These are phyloP conservation scores for Chloroceryle amazona DNA, from an alignment of 2,797 vertebrate genomes.

Conservation along the genomic window DNA sequence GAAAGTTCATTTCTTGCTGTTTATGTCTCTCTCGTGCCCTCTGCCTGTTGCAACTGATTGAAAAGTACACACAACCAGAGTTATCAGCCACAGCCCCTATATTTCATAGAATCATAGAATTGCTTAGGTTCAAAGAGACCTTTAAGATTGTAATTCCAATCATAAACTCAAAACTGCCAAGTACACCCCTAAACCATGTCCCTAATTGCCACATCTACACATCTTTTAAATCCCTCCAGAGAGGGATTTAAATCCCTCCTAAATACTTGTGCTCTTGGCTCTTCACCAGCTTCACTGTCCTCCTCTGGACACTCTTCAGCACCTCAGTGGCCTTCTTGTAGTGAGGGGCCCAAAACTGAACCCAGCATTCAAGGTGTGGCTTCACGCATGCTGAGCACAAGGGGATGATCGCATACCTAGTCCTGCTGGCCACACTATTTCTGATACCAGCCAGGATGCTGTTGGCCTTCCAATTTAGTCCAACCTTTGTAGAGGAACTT, in stretches of 20 bases:
- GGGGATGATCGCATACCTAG: not conserved
- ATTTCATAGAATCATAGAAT: not conserved
- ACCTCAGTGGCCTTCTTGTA: no score
- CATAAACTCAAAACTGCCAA: not conserved
- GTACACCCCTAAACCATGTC: not conserved
- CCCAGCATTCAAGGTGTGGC: not conserved
- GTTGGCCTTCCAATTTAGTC: not conserved
- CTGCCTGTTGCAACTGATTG: not conserved
- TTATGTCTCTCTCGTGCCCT: not conserved
- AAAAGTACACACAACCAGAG: not conserved
- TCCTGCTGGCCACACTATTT: not conserved
- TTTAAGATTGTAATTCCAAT: not conserved
- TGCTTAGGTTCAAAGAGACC: not conserved
- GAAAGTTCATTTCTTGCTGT: not conserved
- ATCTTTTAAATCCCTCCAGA: not conserved
- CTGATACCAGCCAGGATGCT: not conserved
- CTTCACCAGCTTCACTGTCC: no score
- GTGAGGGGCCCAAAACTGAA: no score
- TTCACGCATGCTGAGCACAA: not conserved
- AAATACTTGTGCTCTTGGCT: no score
- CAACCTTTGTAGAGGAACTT: fast-evolving
- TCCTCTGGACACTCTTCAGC: no score
- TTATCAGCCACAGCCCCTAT: not conserved
- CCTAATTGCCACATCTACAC: not conserved
- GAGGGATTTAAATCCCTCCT: no score